Evolutionary conservation across 2,888 invertebrate genomes (phyloP), one percentile per base, ranked within the genome.

Genomic region (Carpatolechia fugitivella): DNA sequence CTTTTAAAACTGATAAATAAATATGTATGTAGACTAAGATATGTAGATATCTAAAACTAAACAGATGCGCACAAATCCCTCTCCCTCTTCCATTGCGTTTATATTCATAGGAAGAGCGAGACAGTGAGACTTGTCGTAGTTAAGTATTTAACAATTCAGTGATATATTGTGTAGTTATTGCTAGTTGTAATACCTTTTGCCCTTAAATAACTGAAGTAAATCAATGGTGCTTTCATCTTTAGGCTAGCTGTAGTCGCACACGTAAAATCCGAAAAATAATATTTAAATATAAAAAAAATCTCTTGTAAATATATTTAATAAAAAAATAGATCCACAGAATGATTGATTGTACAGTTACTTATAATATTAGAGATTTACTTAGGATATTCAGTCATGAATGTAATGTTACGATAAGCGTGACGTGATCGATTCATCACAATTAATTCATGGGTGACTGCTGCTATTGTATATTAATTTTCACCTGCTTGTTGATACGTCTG

Each of bases 281-380:
- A n/a, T 16, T 18, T 41, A 30, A 1, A 20, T 20, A 29, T 49
- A 20, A 44, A 44, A 29, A n/a, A 20, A 31, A 38, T 36, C 50
- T 50, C 38, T 50, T 85, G 85, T 84, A 88, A 78, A 87, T 85
- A 86, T 80, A 81, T 77, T 78, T 81, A 78, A 4, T 24, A 6
- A n/a, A 74, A 60, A n/a, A 68, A 75, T 70, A 64, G 65, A 74
- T 70, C 64, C 71, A 73, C 69, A 70, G 75, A 44, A 74, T 75
- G 77, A 74, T 74, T 75, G 68, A 73, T 71, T 87, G 88, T 88
- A 88, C 85, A 88, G 85, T 80, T 82, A 82, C 70, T 69, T 78
- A 70, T 72, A 74, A 51, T 72, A 71, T 73, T 80, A 83, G 74
- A 66, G 70, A 64, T 75, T 73, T 73, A 71, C 70, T 55, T 85